Conservation (phyloP, 2,888 invertebrate species). For the Liposcelis brunnea region DNA sequence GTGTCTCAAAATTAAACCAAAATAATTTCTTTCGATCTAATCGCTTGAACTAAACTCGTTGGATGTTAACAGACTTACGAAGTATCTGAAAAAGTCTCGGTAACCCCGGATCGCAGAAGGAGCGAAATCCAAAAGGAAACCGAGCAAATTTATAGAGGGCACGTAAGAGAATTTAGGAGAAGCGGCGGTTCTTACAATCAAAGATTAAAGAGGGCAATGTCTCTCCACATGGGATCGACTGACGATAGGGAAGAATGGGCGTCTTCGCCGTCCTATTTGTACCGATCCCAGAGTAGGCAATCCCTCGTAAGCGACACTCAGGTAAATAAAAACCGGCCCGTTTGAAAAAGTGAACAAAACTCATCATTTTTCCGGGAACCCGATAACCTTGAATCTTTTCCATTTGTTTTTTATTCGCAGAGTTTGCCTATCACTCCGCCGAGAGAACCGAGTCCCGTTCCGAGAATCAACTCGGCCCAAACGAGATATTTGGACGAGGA, state of each 20-base stretch:
- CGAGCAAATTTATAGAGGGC: constrained; percentile 13
- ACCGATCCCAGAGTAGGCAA: constrained; percentile 44
- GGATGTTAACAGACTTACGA: constrained; percentile 19
- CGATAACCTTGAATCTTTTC: neutral
- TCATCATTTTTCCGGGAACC: neutral
- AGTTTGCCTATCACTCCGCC: constrained; percentile 34
- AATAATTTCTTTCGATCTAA: neutral
- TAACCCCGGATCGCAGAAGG: constrained; percentile 11
- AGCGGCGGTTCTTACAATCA: constrained; percentile 14
- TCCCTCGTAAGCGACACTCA: constrained; percentile 49
- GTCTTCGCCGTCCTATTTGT: constrained; percentile 23
- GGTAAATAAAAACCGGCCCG: constrained; percentile 25
- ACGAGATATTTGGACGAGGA: constrained; percentile 22
- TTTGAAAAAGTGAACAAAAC: neutral
- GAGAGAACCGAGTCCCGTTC: constrained; percentile 31
- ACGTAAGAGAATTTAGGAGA: constrained; percentile 10
- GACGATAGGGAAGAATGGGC: constrained; percentile 17
- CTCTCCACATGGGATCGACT: constrained; percentile 20
- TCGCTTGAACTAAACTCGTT: neutral
- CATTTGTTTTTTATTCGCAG: constrained; percentile 21
- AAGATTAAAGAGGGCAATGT: constrained; percentile 23
- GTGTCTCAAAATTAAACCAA: constrained; percentile 3
- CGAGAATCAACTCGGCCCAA: too few relatives aligned
- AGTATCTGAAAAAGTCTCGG: constrained; percentile 13
- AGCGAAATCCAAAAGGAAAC: constrained; percentile 15